Base-by-base conservation (phyloP, 2,113 vertebrate genomes). In the Lethenteron reissneri region DNA sequence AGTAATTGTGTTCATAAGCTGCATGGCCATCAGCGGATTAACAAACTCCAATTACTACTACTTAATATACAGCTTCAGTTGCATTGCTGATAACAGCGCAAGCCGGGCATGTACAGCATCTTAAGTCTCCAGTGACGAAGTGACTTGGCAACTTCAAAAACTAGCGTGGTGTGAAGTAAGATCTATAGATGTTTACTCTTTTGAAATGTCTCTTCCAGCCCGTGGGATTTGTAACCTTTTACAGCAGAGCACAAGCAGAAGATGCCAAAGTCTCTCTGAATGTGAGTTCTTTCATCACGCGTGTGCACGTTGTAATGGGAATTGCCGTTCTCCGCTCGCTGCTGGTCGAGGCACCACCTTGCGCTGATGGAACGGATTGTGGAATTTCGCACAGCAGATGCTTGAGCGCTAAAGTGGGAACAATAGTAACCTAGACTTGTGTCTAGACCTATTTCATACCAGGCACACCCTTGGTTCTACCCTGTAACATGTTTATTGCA, bases 181-280 rank as follows among this genome's bases (percentile, higher is more conserved):
- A n/a, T 68, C 60, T 15, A 10, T 68, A 10, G 9, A 68, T 68
- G n/a, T 25, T 68, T n/a, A 17, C 64, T 11, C 60, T 25, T 68
- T 68, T 11, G 25, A n/a, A n/a, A n/a, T 68, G n/a, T 25, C 64
- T 21, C 21, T 17, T 17, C 64, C 64, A 68, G 64, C 64, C 64
- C 25, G 64, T 68, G 64, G 64, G 64, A 68, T 68, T 68, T 68
- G 64, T 68, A 17, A 68, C 64, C 64, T 68, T 68, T 68, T n/a
- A 68, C 64, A 68, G 64, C 64, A 11, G 64, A 68, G n/a, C 64
- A 17, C n/a, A n/a, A 68, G 64, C 64, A 68, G 64, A 68, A 68
- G 64, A 17, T n/a, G 64, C 64, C n/a, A 68, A 68, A 25, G 25
- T 17, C 25, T n/a, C 8, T 25, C 64, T 68, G 64, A 68, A 68